Conservation (phyloP, 2,797 vertebrate species). For the Coreius guichenoti region DNA sequence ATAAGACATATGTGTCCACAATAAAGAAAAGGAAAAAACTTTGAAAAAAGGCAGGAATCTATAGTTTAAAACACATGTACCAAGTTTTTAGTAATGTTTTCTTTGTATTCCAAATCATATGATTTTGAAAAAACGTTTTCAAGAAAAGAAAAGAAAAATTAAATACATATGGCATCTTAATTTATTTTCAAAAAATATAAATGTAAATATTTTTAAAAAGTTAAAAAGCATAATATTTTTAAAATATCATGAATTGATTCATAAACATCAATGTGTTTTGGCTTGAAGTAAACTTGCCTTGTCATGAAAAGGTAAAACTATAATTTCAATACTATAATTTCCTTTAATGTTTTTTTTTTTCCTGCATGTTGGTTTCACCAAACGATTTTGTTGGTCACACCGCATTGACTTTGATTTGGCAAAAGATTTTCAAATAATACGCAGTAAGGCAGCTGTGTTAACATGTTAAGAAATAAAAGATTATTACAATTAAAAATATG, state of each 20-base stretch:
- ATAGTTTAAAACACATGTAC: too few species aligned
- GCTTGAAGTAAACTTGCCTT: background rate
- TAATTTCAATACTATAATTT: background rate
- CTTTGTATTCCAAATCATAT: background rate
- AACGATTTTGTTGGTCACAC: too few species aligned
- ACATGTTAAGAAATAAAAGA: background rate
- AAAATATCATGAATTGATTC: background rate
- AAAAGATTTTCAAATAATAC: background rate
- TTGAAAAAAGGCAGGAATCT: background rate
- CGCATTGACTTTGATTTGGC: background rate
- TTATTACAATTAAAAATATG: background rate
- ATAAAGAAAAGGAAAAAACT: background rate
- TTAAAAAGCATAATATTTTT: too few species aligned
- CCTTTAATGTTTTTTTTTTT: background rate
- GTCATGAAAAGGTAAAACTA: background rate
- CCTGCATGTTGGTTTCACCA: background rate
- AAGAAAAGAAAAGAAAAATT: background rate
- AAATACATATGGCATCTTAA: background rate
- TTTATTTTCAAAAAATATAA: too few species aligned
- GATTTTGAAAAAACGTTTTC: background rate
- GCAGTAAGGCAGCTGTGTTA: background rate
- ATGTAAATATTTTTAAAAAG: too few species aligned
- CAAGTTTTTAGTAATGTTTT: background rate
- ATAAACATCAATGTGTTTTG: background rate
- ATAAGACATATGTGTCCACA: background rate